Conservation (phyloP, 2,113 vertebrate species). For the Neotragus moschatus region DNA sequence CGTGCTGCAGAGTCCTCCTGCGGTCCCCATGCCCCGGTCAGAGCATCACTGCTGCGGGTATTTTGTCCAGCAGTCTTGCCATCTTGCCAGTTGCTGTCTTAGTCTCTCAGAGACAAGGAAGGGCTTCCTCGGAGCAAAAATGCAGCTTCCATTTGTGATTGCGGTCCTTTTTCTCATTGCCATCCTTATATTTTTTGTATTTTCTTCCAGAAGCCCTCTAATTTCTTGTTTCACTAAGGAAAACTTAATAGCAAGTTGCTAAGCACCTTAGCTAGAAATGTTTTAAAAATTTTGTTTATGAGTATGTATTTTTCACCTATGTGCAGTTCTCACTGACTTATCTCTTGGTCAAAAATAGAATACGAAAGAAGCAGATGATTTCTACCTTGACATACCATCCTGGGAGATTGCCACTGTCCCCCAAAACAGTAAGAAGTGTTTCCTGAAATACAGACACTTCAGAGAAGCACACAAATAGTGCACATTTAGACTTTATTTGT, state of each 20-base stretch:
- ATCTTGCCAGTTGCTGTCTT: neutral
- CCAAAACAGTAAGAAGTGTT: neutral
- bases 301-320: neutral
- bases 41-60: neutral
- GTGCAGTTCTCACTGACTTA: neutral
- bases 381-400: neutral
- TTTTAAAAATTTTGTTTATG: neutral
- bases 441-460: neutral
- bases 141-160: neutral
- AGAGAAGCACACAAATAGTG: neutral
- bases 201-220: neutral
- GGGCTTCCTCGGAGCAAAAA: neutral
- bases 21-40: neutral
- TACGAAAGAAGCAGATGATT: neutral
- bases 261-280: neutral
- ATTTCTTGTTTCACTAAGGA: conserved; percentile 22
- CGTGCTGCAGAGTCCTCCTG: neutral
- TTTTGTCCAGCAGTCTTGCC: neutral
- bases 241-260: neutral
- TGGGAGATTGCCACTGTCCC: neutral
- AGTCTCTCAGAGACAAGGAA: neutral
- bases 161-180: neutral
- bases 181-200: neutral
- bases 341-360: neutral
- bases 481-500: neutral